phyloP scores from a whole-genome alignment of 2,888 invertebrate genomes.

The Megalurothrips usitatus region DNA sequence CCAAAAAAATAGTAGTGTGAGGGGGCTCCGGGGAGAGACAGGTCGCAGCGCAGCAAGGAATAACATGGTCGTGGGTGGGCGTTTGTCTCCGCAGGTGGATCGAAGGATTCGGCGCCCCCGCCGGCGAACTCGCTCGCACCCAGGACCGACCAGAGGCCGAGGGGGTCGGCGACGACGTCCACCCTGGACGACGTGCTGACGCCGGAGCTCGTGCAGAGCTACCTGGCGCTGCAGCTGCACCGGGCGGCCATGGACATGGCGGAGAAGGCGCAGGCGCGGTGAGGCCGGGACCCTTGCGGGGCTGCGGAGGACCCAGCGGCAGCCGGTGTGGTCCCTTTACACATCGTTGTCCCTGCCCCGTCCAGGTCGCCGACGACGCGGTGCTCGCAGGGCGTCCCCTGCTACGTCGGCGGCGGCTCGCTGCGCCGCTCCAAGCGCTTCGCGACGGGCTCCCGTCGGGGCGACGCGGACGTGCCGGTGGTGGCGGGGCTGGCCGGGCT shows the following conservation, averaged over 20 bases:
- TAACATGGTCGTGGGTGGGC: no score
- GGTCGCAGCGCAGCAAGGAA: no score
- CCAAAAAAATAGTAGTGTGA: background rate
- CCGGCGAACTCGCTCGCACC: background rate
- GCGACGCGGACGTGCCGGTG: slow-evolving; percentile 1
- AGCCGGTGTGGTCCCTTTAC: background rate
- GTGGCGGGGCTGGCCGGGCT: background rate
- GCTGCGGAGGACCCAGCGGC: no score
- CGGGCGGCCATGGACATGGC: slow-evolving; percentile 1
- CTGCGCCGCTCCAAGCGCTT: slow-evolving; percentile 11
- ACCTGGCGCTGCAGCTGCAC: slow-evolving; percentile 23
- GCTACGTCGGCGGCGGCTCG: background rate
- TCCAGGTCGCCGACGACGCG: background rate
- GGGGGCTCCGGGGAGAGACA: background rate
- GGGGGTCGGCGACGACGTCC: background rate
- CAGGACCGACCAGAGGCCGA: background rate
- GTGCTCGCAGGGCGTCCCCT: background rate
- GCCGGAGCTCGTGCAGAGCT: slow-evolving; percentile 18
- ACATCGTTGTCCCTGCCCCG: background rate
- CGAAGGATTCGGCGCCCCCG: background rate
- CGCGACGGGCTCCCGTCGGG: background rate
- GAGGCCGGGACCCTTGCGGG: background rate
- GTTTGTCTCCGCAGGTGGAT: no score
- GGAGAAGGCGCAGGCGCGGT: background rate
- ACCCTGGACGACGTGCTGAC: slow-evolving; percentile 12